Conservation (phyloP, 2,113 vertebrate genomes). For the Haplochromis vanheusdeni region DNA sequence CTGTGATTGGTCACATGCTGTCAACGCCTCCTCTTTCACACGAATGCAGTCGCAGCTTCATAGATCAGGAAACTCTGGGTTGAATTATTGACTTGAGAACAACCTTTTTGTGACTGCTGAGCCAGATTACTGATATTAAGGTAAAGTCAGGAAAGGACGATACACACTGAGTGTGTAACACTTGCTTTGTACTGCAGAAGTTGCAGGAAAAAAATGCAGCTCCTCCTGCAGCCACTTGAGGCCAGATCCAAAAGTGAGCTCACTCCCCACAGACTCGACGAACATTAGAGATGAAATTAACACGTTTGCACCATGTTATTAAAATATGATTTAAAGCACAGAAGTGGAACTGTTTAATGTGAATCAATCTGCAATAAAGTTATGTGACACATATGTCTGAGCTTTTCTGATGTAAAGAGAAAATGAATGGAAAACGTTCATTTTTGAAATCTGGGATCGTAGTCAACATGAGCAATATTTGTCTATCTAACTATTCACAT, state of each 20-base stretch:
- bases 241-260: neutral
- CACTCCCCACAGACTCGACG: neutral
- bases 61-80: neutral
- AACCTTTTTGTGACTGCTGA: neutral
- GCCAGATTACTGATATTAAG: neutral
- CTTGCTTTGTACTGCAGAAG: neutral
- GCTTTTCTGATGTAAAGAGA: neutral
- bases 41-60: neutral
- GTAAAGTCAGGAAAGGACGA: neutral
- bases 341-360: neutral
- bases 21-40: neutral
- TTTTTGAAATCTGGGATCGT: neutral
- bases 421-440: neutral
- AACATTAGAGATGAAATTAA: neutral
- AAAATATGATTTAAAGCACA: neutral
- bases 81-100: neutral
- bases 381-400: neutral
- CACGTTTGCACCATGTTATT: neutral
- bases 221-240: neutral
- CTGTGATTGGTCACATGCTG: neutral
- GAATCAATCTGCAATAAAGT: neutral
- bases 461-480: neutral
- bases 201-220: rapidly evolving
- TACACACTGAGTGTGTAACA: neutral
- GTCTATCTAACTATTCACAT: neutral